A percentile compares a stretch with the other conserved stretches of the same genome.
Evolutionary conservation across 2,797 vertebrate genomes (phyloP).

Genomic region (Anomalospiza imberbis): DNA sequence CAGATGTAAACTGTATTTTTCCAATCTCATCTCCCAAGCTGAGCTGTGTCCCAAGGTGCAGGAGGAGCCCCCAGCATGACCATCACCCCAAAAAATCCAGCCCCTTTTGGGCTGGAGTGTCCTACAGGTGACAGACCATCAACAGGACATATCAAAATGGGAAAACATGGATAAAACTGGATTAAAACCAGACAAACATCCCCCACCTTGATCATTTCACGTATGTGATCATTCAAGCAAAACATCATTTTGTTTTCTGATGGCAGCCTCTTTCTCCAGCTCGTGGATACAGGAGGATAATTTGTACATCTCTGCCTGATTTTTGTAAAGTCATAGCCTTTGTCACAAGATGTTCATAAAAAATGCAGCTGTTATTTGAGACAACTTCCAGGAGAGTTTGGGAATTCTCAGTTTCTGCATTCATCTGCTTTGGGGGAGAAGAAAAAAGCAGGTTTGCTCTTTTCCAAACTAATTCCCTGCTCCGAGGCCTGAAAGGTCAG

Average conservation of each 20-base stretch:
- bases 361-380: neutral
- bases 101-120: neutral
- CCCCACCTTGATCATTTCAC: neutral
- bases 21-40: neutral
- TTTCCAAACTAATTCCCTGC: slow-evolving; percentile 7
- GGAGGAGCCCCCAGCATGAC: neutral
- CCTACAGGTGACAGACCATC: neutral
- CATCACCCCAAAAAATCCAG: neutral
- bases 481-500: neutral
- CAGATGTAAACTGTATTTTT: neutral
- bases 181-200: neutral
- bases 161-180: neutral
- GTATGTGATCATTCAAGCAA: neutral
- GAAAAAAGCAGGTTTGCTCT: neutral
- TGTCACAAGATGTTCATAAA: slow-evolving; percentile 27
- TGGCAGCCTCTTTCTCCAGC: neutral
- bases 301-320: neutral
- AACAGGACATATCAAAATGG: neutral
- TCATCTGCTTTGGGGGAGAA: neutral
- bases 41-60: neutral
- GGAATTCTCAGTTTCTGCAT: neutral
- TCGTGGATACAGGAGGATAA: neutral
- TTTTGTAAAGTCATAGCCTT: slow-evolving; percentile 39
- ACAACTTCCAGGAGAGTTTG: neutral
- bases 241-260: neutral